Evolutionary conservation across 2,113 vertebrate genomes (phyloP).

Genomic region (Rhadina sibilatrix): DNA sequence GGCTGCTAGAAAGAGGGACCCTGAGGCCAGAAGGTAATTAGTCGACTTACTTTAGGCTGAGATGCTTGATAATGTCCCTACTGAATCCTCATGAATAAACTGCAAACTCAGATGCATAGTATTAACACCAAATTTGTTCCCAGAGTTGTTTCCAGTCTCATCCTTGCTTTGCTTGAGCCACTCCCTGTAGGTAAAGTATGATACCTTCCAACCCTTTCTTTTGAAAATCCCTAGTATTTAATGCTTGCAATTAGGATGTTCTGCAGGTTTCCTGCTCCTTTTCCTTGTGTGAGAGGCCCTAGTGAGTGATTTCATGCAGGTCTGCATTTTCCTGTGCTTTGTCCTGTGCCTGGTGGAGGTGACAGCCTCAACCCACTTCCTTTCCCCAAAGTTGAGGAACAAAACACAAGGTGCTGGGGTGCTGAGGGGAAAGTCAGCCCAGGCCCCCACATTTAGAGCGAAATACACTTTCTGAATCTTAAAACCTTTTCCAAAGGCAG

Average conservation of each 20-base stretch:
- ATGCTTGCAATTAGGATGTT: neutral
- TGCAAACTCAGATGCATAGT: neutral
- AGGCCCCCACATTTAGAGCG: neutral
- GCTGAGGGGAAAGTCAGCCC: neutral
- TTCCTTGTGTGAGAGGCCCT: neutral
- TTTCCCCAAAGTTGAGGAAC: neutral
- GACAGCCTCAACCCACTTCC: neutral
- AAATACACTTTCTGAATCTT: neutral
- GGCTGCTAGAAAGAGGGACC: neutral
- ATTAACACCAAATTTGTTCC: neutral
- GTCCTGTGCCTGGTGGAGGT: neutral
- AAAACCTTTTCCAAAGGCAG: neutral
- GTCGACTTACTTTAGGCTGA: neutral
- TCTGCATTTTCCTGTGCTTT: neutral
- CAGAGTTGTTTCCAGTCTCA: neutral
- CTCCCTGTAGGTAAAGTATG: neutral
- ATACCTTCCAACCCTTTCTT: neutral
- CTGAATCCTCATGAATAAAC: neutral
- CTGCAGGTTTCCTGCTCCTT: neutral
- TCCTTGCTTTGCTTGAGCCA: neutral
- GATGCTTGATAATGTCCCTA: neutral
- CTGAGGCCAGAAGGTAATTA: neutral
- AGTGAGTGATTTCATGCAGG: rapidly evolving
- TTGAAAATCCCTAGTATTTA: neutral
- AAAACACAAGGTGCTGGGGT: no score